Evolutionary conservation across 2,888 invertebrate species (phyloP).

Genomic region (Sericinus montela): DNA sequence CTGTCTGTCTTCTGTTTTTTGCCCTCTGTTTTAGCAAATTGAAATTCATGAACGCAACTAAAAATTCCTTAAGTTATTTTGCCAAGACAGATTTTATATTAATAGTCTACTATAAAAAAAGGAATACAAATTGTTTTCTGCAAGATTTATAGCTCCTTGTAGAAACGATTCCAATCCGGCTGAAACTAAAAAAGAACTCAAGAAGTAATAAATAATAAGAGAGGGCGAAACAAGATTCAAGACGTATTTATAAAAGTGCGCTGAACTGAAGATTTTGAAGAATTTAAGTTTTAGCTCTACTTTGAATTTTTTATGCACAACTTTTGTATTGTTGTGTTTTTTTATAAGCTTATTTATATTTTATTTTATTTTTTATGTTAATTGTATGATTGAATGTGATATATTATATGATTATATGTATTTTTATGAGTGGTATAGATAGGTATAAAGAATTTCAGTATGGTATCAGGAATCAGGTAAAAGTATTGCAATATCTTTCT

Average conservation of each 20-base stretch:
- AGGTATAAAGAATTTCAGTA: too few species aligned
- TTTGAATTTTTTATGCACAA: neutral
- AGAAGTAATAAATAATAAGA: constrained; percentile 18
- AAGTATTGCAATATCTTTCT: too few species aligned
- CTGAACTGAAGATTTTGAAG: constrained; percentile 2
- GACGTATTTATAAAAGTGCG: constrained; percentile 11
- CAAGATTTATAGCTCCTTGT: constrained; percentile 14
- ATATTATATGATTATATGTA: too few species aligned
- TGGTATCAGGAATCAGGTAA: too few species aligned
- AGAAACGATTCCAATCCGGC: constrained; percentile 10
- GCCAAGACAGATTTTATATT: constrained; percentile 18
- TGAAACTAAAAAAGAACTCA: constrained; percentile 12
- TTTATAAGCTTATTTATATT: too few species aligned
- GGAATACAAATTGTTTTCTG: constrained; percentile 15
- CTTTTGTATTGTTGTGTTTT: neutral
- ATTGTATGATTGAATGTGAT: too few species aligned
- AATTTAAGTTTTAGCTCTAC: neutral
- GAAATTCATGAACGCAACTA: constrained; percentile 16
- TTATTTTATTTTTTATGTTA: too few species aligned
- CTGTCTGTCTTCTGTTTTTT: neutral
- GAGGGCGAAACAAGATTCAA: constrained; percentile 1
- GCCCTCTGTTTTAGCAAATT: constrained; percentile 8
- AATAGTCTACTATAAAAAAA: constrained; percentile 16
- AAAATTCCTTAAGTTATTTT: constrained; percentile 18
- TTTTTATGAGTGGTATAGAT: too few species aligned